These are phyloP conservation scores for Drosophila histrio DNA, from an alignment of 2,888 invertebrate species.

Conservation along the genomic window DNA sequence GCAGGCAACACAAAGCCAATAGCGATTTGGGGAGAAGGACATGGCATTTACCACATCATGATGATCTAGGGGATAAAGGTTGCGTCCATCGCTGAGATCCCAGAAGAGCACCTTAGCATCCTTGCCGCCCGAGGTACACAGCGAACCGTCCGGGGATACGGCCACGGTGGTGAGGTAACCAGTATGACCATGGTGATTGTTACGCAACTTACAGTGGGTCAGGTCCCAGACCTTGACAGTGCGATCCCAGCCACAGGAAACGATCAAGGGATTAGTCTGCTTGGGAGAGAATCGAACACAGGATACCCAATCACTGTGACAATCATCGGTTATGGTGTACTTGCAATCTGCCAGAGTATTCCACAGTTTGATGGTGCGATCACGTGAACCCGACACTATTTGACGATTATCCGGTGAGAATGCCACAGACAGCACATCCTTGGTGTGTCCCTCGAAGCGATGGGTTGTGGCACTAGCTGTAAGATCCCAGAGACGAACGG, in stretches of 20 bases:
- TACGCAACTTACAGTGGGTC: slow-evolving; percentile 98
- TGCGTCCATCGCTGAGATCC: slow-evolving; percentile 99
- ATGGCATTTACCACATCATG: slow-evolving; percentile 98
- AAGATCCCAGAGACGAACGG: slow-evolving; percentile 98
- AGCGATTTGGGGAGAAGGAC: slow-evolving; percentile 99
- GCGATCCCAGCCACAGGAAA: slow-evolving; percentile 99
- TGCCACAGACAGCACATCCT: slow-evolving; percentile 99
- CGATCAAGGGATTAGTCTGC: slow-evolving; percentile 97
- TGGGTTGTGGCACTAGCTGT: slow-evolving; percentile 97
- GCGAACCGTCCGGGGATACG: slow-evolving; percentile 99
- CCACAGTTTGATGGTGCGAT: slow-evolving; percentile 99
- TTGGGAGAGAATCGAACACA: slow-evolving; percentile 99
- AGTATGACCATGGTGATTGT: slow-evolving; percentile 98
- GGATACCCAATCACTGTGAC: slow-evolving; percentile 99
- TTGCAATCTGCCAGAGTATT: slow-evolving; percentile 99
- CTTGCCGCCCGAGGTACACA: slow-evolving; percentile 99
- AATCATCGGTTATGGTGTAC: slow-evolving; percentile 97
- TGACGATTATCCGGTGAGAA: slow-evolving; percentile 99
- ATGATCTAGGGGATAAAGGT: slow-evolving; percentile 98
- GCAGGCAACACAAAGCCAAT: slow-evolving; percentile 99
- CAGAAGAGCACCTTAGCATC: slow-evolving; percentile 99
- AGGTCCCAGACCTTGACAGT: slow-evolving; percentile 99
- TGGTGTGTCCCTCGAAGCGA: slow-evolving; percentile 99
- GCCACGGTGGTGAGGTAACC: slow-evolving; percentile 99
- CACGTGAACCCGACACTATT: slow-evolving; percentile 98